A percentile compares a stretch with the other conserved stretches of the same genome.
Conservation (phyloP, 2,797 vertebrate species). For the Coregonus ussuriensis region DNA sequence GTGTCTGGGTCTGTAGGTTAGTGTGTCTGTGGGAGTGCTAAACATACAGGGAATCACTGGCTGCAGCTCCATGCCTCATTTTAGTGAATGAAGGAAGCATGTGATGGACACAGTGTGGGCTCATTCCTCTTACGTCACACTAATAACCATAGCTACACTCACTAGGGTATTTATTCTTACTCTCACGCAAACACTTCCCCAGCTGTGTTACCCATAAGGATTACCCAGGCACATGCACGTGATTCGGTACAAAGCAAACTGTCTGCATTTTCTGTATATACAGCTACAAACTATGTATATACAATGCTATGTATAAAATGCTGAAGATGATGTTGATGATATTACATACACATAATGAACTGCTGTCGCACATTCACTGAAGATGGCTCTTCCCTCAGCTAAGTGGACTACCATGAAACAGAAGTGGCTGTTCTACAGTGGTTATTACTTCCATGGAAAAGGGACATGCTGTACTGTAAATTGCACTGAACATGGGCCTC, state of each 20-base stretch:
- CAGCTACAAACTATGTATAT: neutral
- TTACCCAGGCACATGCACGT: conserved; percentile 36
- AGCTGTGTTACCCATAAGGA: conserved; percentile 46
- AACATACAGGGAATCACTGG: conserved; percentile 54
- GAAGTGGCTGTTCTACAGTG: too few relatives aligned
- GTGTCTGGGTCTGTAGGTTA: conserved; percentile 65
- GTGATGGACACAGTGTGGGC: conserved; percentile 61
- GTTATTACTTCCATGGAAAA: conserved; percentile 25
- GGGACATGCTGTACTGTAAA: conserved; percentile 20
- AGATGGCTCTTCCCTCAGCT: neutral
- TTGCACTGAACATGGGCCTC: conserved; percentile 26
- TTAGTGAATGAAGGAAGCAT: conserved; percentile 76
- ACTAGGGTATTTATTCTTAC: conserved; percentile 69
- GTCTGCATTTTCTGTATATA: conserved; percentile 1
- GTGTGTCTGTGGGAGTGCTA: conserved; percentile 62
- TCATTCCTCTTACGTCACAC: conserved; percentile 69
- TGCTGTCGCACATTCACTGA: neutral
- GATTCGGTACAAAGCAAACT: conserved; percentile 21
- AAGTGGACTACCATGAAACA: neutral
- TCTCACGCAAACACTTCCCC: conserved; percentile 51
- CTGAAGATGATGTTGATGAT: neutral
- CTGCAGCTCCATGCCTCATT: conserved; percentile 49
- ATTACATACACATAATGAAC: neutral
- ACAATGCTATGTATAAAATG: neutral
- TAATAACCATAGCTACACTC: conserved; percentile 77